Evolutionary conservation across 2,888 invertebrate species (phyloP).

Genomic region (Linnaemya vulpina): DNA sequence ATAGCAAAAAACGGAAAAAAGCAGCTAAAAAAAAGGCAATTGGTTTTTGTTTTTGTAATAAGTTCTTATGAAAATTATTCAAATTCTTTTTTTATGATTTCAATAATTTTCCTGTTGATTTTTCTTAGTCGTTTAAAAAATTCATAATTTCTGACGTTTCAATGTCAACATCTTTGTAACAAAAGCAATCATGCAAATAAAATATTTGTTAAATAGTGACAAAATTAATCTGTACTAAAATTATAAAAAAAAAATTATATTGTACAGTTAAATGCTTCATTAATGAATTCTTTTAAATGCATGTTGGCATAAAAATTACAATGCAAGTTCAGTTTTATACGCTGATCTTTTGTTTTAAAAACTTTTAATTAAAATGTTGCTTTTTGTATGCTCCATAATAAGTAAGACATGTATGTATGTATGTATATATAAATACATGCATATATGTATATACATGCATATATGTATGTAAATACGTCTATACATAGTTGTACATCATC

Average conservation of each 20-base stretch:
- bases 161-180: no score
- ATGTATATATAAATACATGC: not conserved
- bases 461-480: not conserved
- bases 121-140: no score
- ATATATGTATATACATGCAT: not conserved
- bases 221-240: no score
- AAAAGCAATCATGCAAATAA: no score
- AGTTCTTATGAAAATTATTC: no score
- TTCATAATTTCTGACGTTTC: no score
- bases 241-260: not conserved
- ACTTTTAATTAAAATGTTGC: slow-evolving; percentile 40
- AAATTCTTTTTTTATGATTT: no score
- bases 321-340: slow-evolving; percentile 28
- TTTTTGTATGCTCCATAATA: slow-evolving; percentile 7
- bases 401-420: slow-evolving; percentile 14
- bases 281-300: slow-evolving; percentile 32
- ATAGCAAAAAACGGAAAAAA: no score
- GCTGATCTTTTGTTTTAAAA: slow-evolving; percentile 53
- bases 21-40: no score
- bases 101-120: no score
- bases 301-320: not conserved
- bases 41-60: no score
- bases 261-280: not conserved
- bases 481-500: slow-evolving; percentile 7
- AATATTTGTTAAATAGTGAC: no score